phyloP scores from a whole-genome alignment of 64 coral and sea anemone genomes.

The Anthopleura sola region DNA sequence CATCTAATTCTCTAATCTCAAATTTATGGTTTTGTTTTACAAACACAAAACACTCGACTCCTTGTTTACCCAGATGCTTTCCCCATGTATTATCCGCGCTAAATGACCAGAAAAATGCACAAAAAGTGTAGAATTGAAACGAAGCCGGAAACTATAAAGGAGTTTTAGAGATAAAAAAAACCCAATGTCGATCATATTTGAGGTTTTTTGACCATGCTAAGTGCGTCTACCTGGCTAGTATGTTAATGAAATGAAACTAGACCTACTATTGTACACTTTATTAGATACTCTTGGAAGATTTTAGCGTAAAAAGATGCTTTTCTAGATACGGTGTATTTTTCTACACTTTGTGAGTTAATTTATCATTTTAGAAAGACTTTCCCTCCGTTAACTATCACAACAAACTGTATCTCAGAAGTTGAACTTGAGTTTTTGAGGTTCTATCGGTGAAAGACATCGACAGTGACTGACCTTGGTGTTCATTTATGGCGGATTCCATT shows the following conservation, averaged over 20 bases:
- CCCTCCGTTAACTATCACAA: not conserved
- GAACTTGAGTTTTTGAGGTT: not conserved
- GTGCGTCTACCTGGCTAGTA: not conserved
- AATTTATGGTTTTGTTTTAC: not conserved
- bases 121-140: not conserved
- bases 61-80: not conserved
- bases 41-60: not conserved
- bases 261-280: not conserved
- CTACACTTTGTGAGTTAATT: not conserved
- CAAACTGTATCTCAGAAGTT: not conserved
- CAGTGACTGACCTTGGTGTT: not conserved
- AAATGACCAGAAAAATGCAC: not conserved
- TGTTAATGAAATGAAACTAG: not conserved
- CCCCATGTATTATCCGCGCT: not conserved
- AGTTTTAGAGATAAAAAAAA: not conserved
- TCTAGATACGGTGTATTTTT: not conserved
- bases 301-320: not conserved
- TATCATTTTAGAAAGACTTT: not conserved
- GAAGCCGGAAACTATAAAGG: not conserved
- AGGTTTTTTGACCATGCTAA: not conserved
- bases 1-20: not conserved
- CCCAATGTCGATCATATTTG: not conserved
- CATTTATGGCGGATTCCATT: not conserved
- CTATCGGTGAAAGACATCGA: not conserved
- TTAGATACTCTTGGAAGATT: not conserved